Conservation (phyloP, 2,888 invertebrate genomes). For the Pterostichus madidus region DNA sequence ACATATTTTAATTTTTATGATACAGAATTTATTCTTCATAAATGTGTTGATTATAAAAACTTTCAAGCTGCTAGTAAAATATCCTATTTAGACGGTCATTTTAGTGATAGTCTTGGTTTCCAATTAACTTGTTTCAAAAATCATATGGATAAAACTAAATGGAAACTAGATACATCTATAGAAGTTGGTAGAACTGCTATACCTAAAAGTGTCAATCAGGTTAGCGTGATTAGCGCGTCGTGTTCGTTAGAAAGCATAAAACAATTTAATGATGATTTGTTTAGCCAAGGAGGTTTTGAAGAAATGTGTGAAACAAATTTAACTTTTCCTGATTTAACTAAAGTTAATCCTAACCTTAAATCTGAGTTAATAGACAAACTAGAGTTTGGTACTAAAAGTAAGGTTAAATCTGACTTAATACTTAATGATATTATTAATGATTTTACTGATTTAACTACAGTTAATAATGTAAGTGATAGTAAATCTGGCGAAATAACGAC, state of each 20-base stretch:
- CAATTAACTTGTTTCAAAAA: slow-evolving; percentile 75
- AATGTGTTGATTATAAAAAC: slow-evolving; percentile 74
- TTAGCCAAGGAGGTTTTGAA: slow-evolving; percentile 76
- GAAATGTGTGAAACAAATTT: slow-evolving; percentile 66
- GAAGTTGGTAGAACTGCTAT: neutral
- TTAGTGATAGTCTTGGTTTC: slow-evolving; percentile 76
- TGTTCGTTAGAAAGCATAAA: slow-evolving; percentile 76
- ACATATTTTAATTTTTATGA: slow-evolving; percentile 76
- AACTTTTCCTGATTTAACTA: slow-evolving; percentile 22
- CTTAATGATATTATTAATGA: slow-evolving; percentile 31
- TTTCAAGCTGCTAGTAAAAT: slow-evolving; percentile 76
- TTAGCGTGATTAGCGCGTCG: slow-evolving; percentile 57
- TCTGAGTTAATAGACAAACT: slow-evolving; percentile 58
- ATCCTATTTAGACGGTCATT: slow-evolving; percentile 75
- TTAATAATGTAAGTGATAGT: no score
- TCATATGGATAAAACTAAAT: slow-evolving; percentile 71
- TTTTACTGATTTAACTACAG: slow-evolving; percentile 2
- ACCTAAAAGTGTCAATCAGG: slow-evolving; percentile 28
- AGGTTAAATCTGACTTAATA: slow-evolving; percentile 17
- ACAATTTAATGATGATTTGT: slow-evolving; percentile 76
- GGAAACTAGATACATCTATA: slow-evolving; percentile 3
- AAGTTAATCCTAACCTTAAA: neutral
- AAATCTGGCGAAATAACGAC: neutral
- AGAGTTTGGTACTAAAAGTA: slow-evolving; percentile 34
- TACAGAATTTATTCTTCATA: slow-evolving; percentile 74